Conservation (phyloP, 2,113 vertebrate genomes). For the Alligator sinensis region DNA sequence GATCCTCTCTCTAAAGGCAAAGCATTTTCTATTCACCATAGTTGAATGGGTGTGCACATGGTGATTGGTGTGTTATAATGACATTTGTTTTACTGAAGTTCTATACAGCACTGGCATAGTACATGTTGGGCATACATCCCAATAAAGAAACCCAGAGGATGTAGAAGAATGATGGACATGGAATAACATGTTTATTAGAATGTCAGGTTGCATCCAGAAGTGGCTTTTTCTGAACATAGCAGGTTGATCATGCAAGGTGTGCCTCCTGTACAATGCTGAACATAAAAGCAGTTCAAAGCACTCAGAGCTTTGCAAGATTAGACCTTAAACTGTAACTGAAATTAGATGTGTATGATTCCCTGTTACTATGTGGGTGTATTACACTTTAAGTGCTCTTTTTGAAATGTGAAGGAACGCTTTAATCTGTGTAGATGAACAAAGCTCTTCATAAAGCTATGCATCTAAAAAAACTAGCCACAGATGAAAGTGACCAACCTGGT, state of each 20-base stretch:
- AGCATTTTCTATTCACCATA: not conserved
- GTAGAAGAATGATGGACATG: not conserved
- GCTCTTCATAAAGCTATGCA: not conserved
- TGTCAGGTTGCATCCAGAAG: not conserved
- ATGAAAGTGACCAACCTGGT: not conserved
- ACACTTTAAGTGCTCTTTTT: not conserved
- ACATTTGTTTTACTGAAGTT: not conserved
- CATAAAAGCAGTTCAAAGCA: not conserved
- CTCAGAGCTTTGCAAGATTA: not conserved
- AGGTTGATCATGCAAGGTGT: not conserved
- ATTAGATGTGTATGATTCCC: not conserved
- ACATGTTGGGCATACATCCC: rapidly evolving
- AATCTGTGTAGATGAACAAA: not conserved
- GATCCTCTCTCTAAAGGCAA: not conserved
- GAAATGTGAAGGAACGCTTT: constrained; percentile 7
- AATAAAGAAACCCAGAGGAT: not conserved
- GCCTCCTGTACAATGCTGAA: not conserved
- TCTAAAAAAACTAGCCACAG: not conserved
- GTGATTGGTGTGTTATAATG: not conserved
- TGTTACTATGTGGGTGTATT: not conserved
- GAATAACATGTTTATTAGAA: not conserved
- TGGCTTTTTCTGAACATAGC: not conserved
- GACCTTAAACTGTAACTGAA: not conserved
- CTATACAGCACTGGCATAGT: not conserved
- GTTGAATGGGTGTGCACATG: not conserved